Conservation (phyloP, 2,797 vertebrate genomes). For the Balearica regulorum region DNA sequence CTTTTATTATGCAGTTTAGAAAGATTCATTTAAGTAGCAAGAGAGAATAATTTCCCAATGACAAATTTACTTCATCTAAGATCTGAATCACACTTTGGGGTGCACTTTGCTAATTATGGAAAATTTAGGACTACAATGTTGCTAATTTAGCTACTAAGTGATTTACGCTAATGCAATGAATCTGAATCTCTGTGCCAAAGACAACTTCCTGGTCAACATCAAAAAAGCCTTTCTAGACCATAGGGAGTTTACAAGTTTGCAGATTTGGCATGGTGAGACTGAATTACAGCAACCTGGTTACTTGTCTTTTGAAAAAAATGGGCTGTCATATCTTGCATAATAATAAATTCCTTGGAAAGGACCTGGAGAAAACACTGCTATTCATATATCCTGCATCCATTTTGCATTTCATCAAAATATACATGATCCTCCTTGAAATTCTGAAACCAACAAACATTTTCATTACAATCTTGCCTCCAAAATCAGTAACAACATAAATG, state of each 20-base stretch:
- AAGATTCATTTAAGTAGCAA: neutral
- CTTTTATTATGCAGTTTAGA: neutral
- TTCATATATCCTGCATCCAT: neutral
- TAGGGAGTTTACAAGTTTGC: neutral
- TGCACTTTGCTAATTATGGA: neutral
- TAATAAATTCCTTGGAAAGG: neutral
- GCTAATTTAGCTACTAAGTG: neutral
- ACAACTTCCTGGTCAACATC: accelerated
- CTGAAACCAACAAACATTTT: neutral
- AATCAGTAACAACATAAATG: neutral
- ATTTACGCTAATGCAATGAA: neutral
- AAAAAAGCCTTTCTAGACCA: neutral
- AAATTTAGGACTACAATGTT: neutral
- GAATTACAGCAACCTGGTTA: neutral
- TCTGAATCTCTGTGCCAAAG: neutral
- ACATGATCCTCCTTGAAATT: neutral
- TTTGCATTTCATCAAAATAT: neutral
- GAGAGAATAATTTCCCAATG: neutral
- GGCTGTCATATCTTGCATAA: neutral
- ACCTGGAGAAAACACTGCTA: neutral
- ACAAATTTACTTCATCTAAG: neutral
- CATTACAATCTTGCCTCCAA: neutral
- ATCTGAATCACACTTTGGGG: neutral
- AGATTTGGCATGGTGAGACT: neutral
- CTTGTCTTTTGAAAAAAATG: neutral